phyloP scores from a whole-genome alignment of 2,888 invertebrate genomes.

The Tiphia femorata region DNA sequence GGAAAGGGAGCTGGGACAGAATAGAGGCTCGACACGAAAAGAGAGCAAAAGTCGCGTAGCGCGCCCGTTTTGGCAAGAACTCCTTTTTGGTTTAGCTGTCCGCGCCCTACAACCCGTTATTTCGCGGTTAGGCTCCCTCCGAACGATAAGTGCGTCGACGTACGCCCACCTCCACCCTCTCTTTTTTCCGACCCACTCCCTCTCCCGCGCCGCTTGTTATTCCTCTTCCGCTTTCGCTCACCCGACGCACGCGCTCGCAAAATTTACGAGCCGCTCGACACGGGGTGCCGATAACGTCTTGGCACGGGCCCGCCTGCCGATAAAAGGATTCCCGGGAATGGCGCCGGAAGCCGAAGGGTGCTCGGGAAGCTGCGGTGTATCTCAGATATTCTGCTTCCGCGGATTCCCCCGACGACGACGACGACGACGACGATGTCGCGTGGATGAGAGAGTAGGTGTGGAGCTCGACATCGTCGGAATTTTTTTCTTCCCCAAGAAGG shows the following conservation, averaged over 20 bases:
- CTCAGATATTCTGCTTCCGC: slow-evolving; percentile 33
- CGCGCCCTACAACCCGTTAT: slow-evolving; percentile 52
- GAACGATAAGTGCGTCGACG: slow-evolving; percentile 33
- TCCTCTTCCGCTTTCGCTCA: not conserved
- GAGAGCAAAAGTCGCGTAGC: slow-evolving; percentile 36
- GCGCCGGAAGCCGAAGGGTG: slow-evolving; percentile 51
- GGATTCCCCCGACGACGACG: no score
- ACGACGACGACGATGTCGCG: no score
- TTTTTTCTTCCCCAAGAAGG: no score
- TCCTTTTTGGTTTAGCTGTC: no score
- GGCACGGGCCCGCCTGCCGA: slow-evolving; percentile 33
- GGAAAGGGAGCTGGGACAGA: not conserved
- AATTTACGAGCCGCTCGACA: slow-evolving; percentile 46
- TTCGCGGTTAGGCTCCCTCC: slow-evolving; percentile 51
- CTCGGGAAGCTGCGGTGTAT: slow-evolving; percentile 44
- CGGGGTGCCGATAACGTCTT: slow-evolving; percentile 38
- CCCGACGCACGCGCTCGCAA: slow-evolving; percentile 9
- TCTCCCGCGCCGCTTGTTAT: not conserved
- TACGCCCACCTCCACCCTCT: slow-evolving; percentile 11
- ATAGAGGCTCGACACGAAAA: slow-evolving; percentile 4
- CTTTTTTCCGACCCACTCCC: slow-evolving; percentile 13
- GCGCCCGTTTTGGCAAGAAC: slow-evolving; percentile 14
- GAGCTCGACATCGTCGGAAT: no score
- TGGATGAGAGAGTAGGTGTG: no score
- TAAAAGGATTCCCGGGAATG: slow-evolving; percentile 45